Conservation (phyloP, 1,140 invertebrate species). For the Drosophila ironensis region DNA sequence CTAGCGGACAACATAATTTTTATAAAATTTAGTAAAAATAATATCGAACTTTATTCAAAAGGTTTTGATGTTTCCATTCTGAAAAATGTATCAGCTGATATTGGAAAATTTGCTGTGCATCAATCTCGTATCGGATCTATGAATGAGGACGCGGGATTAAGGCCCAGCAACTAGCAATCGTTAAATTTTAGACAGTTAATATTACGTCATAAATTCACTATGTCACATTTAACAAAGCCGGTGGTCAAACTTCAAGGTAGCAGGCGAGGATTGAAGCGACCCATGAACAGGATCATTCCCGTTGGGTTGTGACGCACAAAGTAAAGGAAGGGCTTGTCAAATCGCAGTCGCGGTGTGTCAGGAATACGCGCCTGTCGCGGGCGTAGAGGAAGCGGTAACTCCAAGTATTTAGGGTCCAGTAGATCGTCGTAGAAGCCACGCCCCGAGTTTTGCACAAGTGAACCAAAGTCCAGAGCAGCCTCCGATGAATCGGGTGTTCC, state of each 20-base stretch:
- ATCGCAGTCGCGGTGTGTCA: slow-evolving; percentile 88
- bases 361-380: slow-evolving; percentile 88
- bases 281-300: slow-evolving; percentile 92
- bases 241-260: slow-evolving; percentile 83
- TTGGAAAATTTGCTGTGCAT: slow-evolving; percentile 59
- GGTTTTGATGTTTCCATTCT: slow-evolving; percentile 13
- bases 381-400: slow-evolving; percentile 85
- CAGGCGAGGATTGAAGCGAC: slow-evolving; percentile 91
- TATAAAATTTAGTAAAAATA: no score
- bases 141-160: slow-evolving; percentile 63
- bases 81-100: slow-evolving; percentile 12
- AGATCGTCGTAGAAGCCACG: slow-evolving; percentile 85
- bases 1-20: no score
- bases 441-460: slow-evolving; percentile 83
- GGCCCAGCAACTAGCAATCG: slow-evolving; percentile 57
- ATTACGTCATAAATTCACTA: slow-evolving; percentile 56
- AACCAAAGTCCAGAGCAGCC: slow-evolving; percentile 62
- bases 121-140: slow-evolving; percentile 58
- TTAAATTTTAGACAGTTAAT: slow-evolving; percentile 61
- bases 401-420: slow-evolving; percentile 85
- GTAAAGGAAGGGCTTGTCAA: slow-evolving; percentile 93
- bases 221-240: slow-evolving; percentile 35
- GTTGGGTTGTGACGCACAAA: slow-evolving; percentile 93
- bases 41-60: no score
- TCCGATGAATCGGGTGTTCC: slow-evolving; percentile 62